Base-by-base conservation (phyloP, 1,140 invertebrate species). In the Aporrectodea caliginosa region DNA sequence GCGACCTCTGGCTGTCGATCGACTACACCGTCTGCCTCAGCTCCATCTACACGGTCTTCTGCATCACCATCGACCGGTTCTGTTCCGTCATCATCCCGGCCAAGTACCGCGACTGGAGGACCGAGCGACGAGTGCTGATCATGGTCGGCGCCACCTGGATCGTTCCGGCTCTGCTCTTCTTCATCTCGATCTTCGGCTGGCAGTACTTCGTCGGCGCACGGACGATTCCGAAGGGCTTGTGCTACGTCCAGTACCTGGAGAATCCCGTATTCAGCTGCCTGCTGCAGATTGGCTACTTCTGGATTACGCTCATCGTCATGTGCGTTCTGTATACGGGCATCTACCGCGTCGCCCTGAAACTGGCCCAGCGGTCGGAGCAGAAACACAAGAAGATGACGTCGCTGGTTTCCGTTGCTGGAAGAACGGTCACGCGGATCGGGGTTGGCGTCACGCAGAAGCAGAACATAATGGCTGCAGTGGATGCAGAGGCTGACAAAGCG, bases 51-150 rank as follows among this genome's bases (percentile, higher is more conserved):
- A 99, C 98, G 0, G 98, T 99, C 1, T 92, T 99, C 33, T 91
- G 98, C 73, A 99, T 99, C 82, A 99, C 98, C 16, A 95, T 99
- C 75, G 98, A 99, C 89, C 92, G 98, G 78, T 99, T 97, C 89
- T 99, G 97, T 88, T 99, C 97, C 6, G 98, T 99, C 0, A 98
- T 98, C 91, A 98, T 99, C 80, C 97, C 98, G 1, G 96, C 98
- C 0, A 94, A 94, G 84, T 99, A 99, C 88, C 91, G 98, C 73
- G 93, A 94, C 83, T 99, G 98, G 98, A 90, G 98, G 71, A 99
- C 98, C 0, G 96, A 97, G 84, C 92, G 93, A 80, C 92, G 94
- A 83, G 97, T 98, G 92, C 93, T 98, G 0, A 92, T 94, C 1
- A 96, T 99, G 88, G 88, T 92, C n/a, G 87, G 89, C 0, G 82